Evolutionary conservation across 2,888 invertebrate species (phyloP), one percentile per base, ranked within the genome.

Genomic region (Hypomecis punctinalis): DNA sequence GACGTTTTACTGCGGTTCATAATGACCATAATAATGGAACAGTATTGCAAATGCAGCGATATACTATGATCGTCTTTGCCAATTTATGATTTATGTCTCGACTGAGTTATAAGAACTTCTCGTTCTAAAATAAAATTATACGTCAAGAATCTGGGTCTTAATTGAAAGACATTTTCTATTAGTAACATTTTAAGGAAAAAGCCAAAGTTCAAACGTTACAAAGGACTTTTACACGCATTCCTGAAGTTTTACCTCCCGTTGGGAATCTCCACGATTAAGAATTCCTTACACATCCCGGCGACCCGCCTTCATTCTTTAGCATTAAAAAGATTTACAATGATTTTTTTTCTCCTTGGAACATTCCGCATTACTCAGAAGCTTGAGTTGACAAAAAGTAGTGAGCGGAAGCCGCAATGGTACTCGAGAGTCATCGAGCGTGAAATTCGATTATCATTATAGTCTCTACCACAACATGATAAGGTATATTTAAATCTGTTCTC

Each of bases 391-490:
- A 67, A 71, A 68, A 63, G 42, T 54, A 55, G 37, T 48, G 42
- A 35, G 42, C 66, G 60, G 65, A 66, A 63, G 42, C 45, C 7
- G 45, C 39, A 46, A 51, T 37, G 46, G 43, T 13, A 51, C 55
- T 54, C 61, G 58, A 64, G 46, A n/a, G 8, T 36, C 49, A 36
- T 60, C 48, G 59, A 46, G 43, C 47, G 47, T 52, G 52, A 58
- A 10, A 51, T 10, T 48, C 45, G 11, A 49, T 52, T 33, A 39
- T 8, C 51, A 61, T 59, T 68, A 0, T 52, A 52, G 45, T 7
- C 58, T 61, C 54, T 69, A 66, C 60, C 55, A 36, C 62, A 43
- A 13, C 7, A 54, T 49, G 10, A 52, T 64, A 67, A 61, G 35
- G 65, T 49, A 49, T 45, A 64, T 46, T 63, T 55, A 63, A 68